These are phyloP conservation scores for Sisor rabdophorus DNA, from an alignment of 2,113 vertebrate species.

Conservation along the genomic window DNA sequence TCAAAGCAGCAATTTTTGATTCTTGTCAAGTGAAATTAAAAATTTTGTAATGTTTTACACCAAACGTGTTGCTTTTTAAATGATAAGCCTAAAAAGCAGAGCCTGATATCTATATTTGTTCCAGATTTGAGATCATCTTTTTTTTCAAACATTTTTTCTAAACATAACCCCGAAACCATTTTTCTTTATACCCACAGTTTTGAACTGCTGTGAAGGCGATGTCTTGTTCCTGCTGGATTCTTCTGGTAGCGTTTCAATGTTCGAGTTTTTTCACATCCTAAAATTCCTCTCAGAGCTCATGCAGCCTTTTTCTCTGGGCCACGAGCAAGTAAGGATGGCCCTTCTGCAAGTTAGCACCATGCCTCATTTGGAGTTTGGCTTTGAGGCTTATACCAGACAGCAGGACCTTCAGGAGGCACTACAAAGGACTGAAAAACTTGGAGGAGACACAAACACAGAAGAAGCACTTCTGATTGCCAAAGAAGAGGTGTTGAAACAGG, in stretches of 20 bases:
- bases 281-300: constrained; percentile 84
- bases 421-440: constrained; percentile 68
- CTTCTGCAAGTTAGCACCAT: constrained; percentile 86
- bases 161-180: constrained; percentile 2
- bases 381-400: constrained; percentile 62
- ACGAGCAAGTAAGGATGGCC: constrained; percentile 77
- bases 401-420: constrained; percentile 68
- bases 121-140: not conserved
- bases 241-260: constrained; percentile 86
- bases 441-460: constrained; percentile 91
- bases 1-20: not conserved
- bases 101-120: not conserved
- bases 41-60: not conserved
- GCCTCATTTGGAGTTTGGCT: constrained; percentile 83
- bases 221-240: constrained; percentile 90
- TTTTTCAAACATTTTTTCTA: constrained; percentile 10
- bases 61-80: not conserved
- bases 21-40: not conserved
- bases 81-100: not conserved
- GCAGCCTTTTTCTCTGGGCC: constrained; percentile 77
- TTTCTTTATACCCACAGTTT: constrained; percentile 54
- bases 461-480: constrained; percentile 74
- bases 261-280: constrained; percentile 84
- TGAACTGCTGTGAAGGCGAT: constrained; percentile 79
- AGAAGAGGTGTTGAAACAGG: constrained; percentile 62